Conservation (phyloP, 1,140 invertebrate species). For the Ctenoplectra terminalis region DNA sequence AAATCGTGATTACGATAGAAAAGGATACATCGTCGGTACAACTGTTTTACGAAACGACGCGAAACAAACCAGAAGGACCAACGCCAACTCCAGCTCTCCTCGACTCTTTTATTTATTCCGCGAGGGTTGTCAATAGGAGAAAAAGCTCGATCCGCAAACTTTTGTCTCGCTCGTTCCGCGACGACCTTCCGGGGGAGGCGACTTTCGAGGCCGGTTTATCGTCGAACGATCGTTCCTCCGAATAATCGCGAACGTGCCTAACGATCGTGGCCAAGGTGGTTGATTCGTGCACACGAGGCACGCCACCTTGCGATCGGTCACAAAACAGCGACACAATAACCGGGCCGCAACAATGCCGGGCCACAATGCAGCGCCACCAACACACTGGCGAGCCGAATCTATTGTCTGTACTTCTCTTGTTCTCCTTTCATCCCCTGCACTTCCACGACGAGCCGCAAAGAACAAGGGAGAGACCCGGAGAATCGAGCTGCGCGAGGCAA, state of each 20-base stretch:
- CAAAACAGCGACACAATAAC: slow-evolving; percentile 81
- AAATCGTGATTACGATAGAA: background rate
- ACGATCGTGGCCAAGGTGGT: slow-evolving; percentile 71
- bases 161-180: slow-evolving; percentile 40
- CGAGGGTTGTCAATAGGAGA: slow-evolving; percentile 33
- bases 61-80: slow-evolving; percentile 4
- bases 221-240: slow-evolving; percentile 67
- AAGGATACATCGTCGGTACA: background rate
- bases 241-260: slow-evolving; percentile 76
- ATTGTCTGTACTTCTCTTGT: slow-evolving; percentile 81
- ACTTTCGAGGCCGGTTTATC: slow-evolving; percentile 68
- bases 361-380: slow-evolving; percentile 78
- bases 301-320: slow-evolving; percentile 78
- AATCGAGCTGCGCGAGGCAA: slow-evolving; percentile 44
- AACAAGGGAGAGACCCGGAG: slow-evolving; percentile 50
- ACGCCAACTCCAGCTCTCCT: background rate
- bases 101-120: slow-evolving; percentile 34
- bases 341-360: slow-evolving; percentile 78
- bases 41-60: slow-evolving; percentile 4
- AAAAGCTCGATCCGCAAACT: slow-evolving; percentile 49
- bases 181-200: slow-evolving; percentile 39
- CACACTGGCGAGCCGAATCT: slow-evolving; percentile 77
- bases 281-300: slow-evolving; percentile 71
- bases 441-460: slow-evolving; percentile 70
- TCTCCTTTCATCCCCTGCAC: slow-evolving; percentile 79